phyloP scores from a whole-genome alignment of 2,888 invertebrate genomes.

The Siphlonurus alternatus region DNA sequence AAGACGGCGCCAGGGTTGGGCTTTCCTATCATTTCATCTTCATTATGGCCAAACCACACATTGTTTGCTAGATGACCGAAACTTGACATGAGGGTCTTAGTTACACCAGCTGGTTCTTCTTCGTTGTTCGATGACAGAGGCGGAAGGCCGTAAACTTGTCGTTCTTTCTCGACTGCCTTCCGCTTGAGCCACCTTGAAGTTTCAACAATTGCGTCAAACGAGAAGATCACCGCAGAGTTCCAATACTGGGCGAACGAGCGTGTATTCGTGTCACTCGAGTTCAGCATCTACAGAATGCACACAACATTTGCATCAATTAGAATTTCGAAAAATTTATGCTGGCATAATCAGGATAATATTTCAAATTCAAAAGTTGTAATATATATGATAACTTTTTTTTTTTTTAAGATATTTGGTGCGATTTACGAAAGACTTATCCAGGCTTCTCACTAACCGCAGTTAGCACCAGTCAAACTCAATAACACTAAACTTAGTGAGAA shows the following conservation, averaged over 20 bases:
- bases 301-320: too few relatives aligned
- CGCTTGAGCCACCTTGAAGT: background rate
- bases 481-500: too few relatives aligned
- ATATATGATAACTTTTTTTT: too few relatives aligned
- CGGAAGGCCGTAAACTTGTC: background rate
- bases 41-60: background rate
- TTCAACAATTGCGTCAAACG: background rate
- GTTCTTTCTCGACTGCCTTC: background rate
- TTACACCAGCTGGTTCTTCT: background rate
- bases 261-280: background rate
- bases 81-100: background rate
- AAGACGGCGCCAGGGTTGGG: too few relatives aligned
- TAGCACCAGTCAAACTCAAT: too few relatives aligned
- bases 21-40: background rate
- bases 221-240: background rate
- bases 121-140: background rate
- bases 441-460: too few relatives aligned
- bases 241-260: background rate
- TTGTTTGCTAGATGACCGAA: background rate
- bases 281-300: too few relatives aligned
- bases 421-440: too few relatives aligned
- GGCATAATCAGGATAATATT: too few relatives aligned
- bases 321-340: too few relatives aligned
- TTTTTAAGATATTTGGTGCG: too few relatives aligned
- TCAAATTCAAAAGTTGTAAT: too few relatives aligned